Conservation (phyloP, 2,888 invertebrate genomes). For the Metopia argyrocephala region DNA sequence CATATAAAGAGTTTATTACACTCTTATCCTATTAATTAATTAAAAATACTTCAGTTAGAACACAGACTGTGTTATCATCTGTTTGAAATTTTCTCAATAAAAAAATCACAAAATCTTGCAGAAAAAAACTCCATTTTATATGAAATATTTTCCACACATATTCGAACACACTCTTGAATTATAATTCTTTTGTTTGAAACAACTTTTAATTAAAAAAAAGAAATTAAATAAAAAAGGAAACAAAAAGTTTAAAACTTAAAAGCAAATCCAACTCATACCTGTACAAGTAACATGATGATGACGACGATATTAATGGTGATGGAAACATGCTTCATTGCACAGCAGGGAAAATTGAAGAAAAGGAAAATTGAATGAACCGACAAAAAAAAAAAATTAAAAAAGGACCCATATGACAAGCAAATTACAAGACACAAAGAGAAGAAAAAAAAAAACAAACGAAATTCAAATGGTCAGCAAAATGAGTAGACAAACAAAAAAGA, state of each 20-base stretch:
- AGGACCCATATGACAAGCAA: slow-evolving; percentile 41
- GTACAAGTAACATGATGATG: slow-evolving; percentile 12
- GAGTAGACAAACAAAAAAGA: background rate
- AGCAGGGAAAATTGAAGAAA: slow-evolving; percentile 38
- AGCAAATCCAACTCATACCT: slow-evolving; percentile 45
- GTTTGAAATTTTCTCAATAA: background rate
- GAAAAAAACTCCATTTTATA: background rate
- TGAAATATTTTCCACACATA: background rate
- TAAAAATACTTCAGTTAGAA: background rate
- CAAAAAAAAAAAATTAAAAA: background rate
- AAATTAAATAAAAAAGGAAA: slow-evolving; percentile 4
- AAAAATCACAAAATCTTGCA: too few species aligned
- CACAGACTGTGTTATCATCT: background rate
- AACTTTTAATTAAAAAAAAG: slow-evolving; percentile 11
- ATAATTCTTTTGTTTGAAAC: slow-evolving; percentile 26
- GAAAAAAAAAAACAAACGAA: slow-evolving; percentile 25
- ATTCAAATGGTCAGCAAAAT: slow-evolving; percentile 48
- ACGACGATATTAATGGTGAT: background rate
- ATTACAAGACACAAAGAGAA: slow-evolving; percentile 20
- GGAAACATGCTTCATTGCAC: slow-evolving; percentile 38
- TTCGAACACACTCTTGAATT: background rate
- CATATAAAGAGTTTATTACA: background rate
- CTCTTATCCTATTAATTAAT: background rate
- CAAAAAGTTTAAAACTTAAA: slow-evolving; percentile 21
- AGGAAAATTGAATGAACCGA: background rate